Base-by-base conservation (phyloP, 1,140 invertebrate genomes). In the Lepidostoma basale region DNA sequence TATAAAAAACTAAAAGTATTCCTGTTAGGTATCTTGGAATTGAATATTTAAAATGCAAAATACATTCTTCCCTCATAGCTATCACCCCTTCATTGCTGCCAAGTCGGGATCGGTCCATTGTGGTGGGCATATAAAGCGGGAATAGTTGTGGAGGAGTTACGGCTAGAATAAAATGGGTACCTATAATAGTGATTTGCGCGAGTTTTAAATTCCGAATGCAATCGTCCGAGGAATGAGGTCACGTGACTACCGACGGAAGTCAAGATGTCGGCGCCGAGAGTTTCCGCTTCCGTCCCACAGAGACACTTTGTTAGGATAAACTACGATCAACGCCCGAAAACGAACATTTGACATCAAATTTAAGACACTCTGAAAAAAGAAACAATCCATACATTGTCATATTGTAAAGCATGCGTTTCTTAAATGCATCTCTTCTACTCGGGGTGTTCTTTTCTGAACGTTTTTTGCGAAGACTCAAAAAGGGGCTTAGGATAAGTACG, bases 151-250 rank as follows among this genome's bases (percentile, higher is more conserved):
- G 8, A 23, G 20, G 28, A 9, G 26, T 18, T 10, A 4, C 1
- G 26, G 28, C n/a, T 8, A n/a, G 26, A 36, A 22, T 14, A 36
- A 33, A 36, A 30, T 12, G 22, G 52, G 14, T 18, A 20, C n/a
- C n/a, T n/a, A n/a, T n/a, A 20, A 18, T 9, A 56, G 1, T 20
- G 52, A 33, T 54, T 54, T 30, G 52, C 28, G 52, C 25, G 22
- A 56, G 52, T 56, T 56, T 56, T 56, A 56, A 56, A 56, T 56
- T 56, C 52, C 52, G 52, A 56, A 56, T 56, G 52, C 52, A 56
- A 56, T 56, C 52, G 52, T 56, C 52, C 52, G 52, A 56, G 52
- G 39, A 59, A 59, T 59, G 56, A 12, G 33, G 39, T 59, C 56
- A 59, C 56, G 56, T 59, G 56, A 42, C 33, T 54, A 25, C 56